Base-by-base conservation (phyloP, 2,888 invertebrate genomes). In the Eristalis arbustorum region DNA sequence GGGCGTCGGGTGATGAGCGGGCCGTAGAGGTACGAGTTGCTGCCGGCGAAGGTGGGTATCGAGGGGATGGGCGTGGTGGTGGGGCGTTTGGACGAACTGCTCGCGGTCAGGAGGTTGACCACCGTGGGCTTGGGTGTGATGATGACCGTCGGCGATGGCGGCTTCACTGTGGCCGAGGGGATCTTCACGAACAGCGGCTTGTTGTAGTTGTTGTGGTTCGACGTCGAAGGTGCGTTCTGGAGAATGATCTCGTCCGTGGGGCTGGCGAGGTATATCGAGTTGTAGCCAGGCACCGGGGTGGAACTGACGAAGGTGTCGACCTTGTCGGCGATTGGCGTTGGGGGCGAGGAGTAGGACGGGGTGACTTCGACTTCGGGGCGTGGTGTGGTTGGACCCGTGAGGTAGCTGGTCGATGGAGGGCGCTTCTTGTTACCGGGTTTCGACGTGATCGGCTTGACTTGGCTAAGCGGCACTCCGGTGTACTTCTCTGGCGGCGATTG, bases 121-220 rank as follows among this genome's bases (percentile, higher is more conserved):
- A 89, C 90, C 0, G 94, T 94, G 1, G 96, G 96, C 90, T 96
- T 96, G 3, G 96, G 96, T 3, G 96, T 96, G 13, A 96, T 96
- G 3, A 95, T 93, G 6, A 95, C 93, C 0, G 95, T 95, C 1
- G 95, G 95, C 0, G 94, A 94, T 11, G 95, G 94, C 67, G 95
- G 95, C 72, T 93, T 93, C 37, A 95, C 94, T 10, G 94, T 93
- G 13, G 90, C 89, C 8, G 89, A 90, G 0, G 81, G 88, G 14
- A 92, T 90, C 83, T 92, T 91, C n/a, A 92, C 91, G 66, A 92
- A 92, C 0, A 90, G 89, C 0, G 92, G 92, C 37, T 91, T 92
- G 66, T 89, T 89, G 78, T 91, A 90, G 56, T 89, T 89, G 69
- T 89, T 84, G 22, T 89, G 88, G 13, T 76, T 80, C 13, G 83